Conservation (phyloP, 1,140 invertebrate genomes). For the Sweltsa coloradensis region DNA sequence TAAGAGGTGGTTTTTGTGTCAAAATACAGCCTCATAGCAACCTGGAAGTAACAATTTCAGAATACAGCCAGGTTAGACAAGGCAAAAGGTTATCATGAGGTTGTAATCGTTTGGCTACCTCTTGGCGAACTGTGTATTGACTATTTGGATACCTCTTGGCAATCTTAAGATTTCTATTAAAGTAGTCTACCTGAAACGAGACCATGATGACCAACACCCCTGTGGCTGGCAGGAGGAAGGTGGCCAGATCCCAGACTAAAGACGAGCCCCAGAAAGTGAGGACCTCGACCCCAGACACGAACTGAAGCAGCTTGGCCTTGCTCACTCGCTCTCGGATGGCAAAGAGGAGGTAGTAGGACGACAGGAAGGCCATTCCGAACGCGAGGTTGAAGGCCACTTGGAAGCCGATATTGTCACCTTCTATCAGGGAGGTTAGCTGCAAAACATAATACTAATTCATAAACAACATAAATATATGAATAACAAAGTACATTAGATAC, state of each 20-base stretch:
- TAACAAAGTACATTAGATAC: too few species aligned
- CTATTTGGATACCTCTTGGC: too few species aligned
- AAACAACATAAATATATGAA: too few species aligned
- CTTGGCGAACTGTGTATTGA: too few species aligned
- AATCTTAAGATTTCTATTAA: too few species aligned
- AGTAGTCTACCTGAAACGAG: conserved; percentile 4
- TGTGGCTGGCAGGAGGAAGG: neutral
- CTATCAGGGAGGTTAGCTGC: neutral
- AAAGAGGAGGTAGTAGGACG: conserved; percentile 50
- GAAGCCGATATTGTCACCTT: conserved; percentile 8
- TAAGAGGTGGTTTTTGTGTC: too few species aligned
- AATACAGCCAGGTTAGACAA: too few species aligned
- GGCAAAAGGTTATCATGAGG: too few species aligned
- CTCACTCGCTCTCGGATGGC: conserved; percentile 46
- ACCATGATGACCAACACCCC: conserved; percentile 1
- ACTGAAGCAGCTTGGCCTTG: conserved; percentile 50
- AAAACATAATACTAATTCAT: too few species aligned
- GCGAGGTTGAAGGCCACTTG: conserved; percentile 23
- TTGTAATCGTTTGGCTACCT: too few species aligned
- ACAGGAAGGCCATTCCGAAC: conserved; percentile 49
- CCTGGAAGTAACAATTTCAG: too few species aligned
- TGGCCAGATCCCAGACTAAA: conserved; percentile 41
- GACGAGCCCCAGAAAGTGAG: conserved; percentile 36
- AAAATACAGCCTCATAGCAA: too few species aligned
- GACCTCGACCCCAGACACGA: conserved; percentile 43